Evolutionary conservation across 2,888 invertebrate species (phyloP).

Genomic region (Watsonalla cultraria): DNA sequence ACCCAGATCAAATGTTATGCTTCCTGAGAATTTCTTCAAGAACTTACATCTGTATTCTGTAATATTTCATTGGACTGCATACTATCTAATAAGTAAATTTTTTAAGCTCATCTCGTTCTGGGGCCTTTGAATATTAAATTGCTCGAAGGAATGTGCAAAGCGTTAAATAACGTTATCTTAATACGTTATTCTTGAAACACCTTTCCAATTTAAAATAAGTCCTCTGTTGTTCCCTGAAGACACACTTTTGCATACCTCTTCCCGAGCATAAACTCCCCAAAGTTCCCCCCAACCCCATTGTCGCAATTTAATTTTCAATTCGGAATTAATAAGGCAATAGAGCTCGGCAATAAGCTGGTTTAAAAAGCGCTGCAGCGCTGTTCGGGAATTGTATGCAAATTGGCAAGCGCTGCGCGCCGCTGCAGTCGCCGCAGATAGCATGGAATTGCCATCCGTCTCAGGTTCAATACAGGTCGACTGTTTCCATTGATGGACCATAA

Average conservation of each 20-base stretch:
- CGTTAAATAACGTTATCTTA: too few relatives aligned
- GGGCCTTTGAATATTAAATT: too few relatives aligned
- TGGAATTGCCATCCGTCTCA: conserved; percentile 9
- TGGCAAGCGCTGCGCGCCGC: background rate
- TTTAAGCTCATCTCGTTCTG: too few relatives aligned
- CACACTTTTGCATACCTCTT: background rate
- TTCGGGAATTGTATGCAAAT: conserved; percentile 1
- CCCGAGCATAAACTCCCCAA: background rate
- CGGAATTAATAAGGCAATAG: background rate
- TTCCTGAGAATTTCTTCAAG: too few relatives aligned
- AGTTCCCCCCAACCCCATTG: background rate
- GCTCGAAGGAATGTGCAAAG: too few relatives aligned
- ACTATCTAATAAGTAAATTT: too few relatives aligned
- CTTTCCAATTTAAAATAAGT: too few relatives aligned
- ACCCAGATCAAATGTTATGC: too few relatives aligned
- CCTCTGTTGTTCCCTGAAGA: background rate
- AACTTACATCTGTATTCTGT: too few relatives aligned
- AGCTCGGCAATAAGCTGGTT: background rate
- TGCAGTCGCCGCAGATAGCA: conserved; percentile 3
- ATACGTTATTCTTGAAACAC: too few relatives aligned
- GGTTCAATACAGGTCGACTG: conserved; percentile 1
- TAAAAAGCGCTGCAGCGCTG: conserved; percentile 1
- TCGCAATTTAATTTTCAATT: background rate
- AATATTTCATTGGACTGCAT: too few relatives aligned
- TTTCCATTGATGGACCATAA: background rate